Conservation (phyloP, 2,888 invertebrate genomes). For the Nomada ruficornis region DNA sequence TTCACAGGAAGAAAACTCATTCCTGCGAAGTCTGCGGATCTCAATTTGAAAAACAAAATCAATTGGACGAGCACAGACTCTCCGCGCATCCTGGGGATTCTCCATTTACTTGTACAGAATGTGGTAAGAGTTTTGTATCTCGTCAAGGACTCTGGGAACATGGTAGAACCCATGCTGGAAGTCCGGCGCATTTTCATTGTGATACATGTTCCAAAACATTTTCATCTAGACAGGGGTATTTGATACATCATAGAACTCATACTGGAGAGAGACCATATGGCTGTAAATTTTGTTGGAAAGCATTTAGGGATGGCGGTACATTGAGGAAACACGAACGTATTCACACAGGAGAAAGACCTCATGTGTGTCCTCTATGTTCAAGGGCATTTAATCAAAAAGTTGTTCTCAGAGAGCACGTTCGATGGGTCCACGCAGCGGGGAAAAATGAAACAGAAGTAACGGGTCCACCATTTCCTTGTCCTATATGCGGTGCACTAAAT, state of each 20-base stretch:
- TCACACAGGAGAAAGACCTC: constrained; percentile 86
- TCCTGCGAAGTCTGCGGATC: constrained; percentile 83
- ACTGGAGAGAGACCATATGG: constrained; percentile 86
- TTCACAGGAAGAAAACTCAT: constrained; percentile 84
- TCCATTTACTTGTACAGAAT: constrained; percentile 83
- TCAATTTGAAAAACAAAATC: constrained; percentile 82
- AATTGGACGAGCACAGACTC: constrained; percentile 83
- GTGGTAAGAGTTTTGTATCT: constrained; percentile 84
- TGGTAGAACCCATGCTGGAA: constrained; percentile 83
- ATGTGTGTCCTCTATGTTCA: constrained; percentile 85
- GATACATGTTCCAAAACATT: constrained; percentile 85
- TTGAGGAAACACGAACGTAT: constrained; percentile 85
- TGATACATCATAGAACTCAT: constrained; percentile 85
- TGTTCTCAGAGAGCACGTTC: constrained; percentile 85
- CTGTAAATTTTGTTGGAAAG: constrained; percentile 85
- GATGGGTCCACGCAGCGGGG: constrained; percentile 85
- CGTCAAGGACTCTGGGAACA: constrained; percentile 85
- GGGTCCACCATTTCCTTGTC: constrained; percentile 83
- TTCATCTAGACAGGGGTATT: constrained; percentile 85
- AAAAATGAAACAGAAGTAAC: constrained; percentile 81
- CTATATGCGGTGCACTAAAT: constrained; percentile 84
- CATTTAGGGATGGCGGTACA: constrained; percentile 86
- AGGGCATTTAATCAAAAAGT: constrained; percentile 86
- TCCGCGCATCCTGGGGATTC: constrained; percentile 83
- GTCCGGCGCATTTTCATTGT: constrained; percentile 84